Base-by-base conservation (phyloP, 1,140 invertebrate species). In the Pseudomyrmex dendroicus region DNA sequence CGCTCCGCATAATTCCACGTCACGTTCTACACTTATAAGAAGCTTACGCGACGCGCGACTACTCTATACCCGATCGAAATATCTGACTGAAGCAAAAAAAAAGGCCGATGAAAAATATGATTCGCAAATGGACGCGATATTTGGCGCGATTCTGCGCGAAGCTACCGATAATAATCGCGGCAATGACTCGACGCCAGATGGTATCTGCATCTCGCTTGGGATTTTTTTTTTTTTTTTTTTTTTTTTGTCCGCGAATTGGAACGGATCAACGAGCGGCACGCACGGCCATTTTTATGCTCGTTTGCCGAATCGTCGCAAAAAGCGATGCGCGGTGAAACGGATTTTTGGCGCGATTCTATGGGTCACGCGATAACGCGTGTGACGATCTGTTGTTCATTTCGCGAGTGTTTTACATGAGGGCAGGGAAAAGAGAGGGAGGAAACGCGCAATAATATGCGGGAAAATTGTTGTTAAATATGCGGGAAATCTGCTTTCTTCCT, bases 221-320 rank as follows among this genome's bases (percentile, higher is more conserved):
- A 35, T 64, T 68, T 48, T 22, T 13, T n/a, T n/a, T 9, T 62
- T 56, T 0, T 20, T 17, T 59, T 48, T 82, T 62, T 48, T 25
- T 20, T 35, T 73, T 54, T 63, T 80, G 80, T 74, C 57, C 46
- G 2, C 64, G 84, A 83, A 86, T 86, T 86, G 76, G 59, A 86
- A 82, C 85, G 84, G 82, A 86, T 86, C 84, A 82, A 70, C 77
- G 77, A 35, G 59, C 52, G 77, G 13, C 77, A 86, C 66, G 77
- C 84, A 74, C 52, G 46, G 84, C 84, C 84, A 85, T 86, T 86
- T 86, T 86, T 86, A 85, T 74, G 57, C 84, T 83, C 85, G 83
- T 74, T 82, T 86, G 66, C 76, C 85, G 68, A 66, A 70, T 85
- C 83, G 67, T 22, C 66, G 77, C 48, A 50, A 52, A 84, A 86